Evolutionary conservation across 2,113 vertebrate genomes (phyloP).

Genomic region (Eulemur macaco): DNA sequence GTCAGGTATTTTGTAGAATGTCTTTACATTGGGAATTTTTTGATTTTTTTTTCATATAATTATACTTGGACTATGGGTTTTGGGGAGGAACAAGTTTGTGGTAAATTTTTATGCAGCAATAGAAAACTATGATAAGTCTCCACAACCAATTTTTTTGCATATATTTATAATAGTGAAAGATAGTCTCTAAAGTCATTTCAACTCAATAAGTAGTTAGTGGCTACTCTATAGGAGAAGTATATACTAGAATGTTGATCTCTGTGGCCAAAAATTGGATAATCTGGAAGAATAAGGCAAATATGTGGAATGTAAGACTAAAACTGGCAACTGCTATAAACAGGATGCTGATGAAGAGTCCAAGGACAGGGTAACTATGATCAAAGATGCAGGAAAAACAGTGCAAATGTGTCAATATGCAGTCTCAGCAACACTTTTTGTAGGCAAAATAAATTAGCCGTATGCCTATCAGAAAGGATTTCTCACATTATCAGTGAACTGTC

Average conservation of each 20-base stretch:
- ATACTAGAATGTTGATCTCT: not conserved
- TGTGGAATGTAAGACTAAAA: not conserved
- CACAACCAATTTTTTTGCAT: not conserved
- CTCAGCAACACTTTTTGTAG: not conserved
- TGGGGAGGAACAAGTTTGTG: not conserved
- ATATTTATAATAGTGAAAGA: not conserved
- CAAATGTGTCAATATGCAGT: not conserved
- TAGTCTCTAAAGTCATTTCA: not conserved
- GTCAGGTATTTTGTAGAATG: not conserved
- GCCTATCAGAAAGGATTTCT: not conserved
- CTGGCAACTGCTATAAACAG: not conserved
- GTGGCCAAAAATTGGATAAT: not conserved
- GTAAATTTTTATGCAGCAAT: not conserved
- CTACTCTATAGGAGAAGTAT: not conserved
- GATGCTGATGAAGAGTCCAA: not conserved
- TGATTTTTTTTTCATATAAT: not conserved
- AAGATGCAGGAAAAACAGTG: not conserved
- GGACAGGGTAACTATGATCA: not conserved
- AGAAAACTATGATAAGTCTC: not conserved
- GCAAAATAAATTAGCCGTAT: not conserved
- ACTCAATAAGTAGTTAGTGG: not conserved
- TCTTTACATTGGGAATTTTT: not conserved
- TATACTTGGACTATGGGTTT: not conserved
- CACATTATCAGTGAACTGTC: not conserved
- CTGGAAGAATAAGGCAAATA: not conserved